Base-by-base conservation (phyloP, 2,113 vertebrate genomes). In the Dasypus novemcinctus region DNA sequence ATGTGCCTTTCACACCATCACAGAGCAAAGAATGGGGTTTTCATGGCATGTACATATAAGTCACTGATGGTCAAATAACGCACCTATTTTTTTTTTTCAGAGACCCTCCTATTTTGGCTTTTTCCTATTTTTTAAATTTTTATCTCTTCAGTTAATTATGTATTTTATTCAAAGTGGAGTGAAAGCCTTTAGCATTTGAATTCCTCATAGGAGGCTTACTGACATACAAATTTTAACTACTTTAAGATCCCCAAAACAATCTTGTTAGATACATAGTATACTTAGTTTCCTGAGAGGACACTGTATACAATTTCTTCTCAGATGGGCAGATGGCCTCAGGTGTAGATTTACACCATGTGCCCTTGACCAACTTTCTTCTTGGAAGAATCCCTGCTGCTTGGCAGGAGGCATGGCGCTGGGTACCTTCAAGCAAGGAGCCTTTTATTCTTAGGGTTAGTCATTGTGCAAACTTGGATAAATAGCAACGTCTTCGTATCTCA, bases 101-200 rank as follows among this genome's bases (percentile, higher is more conserved):
- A 87, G 27, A 33, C 1, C 41, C 25, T 8, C 10, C 20, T 4
- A 54, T 11, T 12, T 6, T 61, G 54, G 18, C 20, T 76, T 61
- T 41, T 66, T 4, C 18, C 11, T 36, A 11, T 52, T 87, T 72
- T 87, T 71, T 41, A 54, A 71, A 87, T 11, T 41, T 74, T 43
- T 20, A 64, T 59, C 82, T 80, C 38, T 43, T 43, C 46, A 36
- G 3, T 91, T 82, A 52, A 20, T 59, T 91, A 52, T 14, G 9
- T n/a, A 6, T 78, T 85, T 96, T 82, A 63, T 54, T 82, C 72
- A 79, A 69, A 57, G 13, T 18, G 13, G 64, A 90, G 61, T 84
- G 76, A 82, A 97, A 94, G 52, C 5, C 12, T 84, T 90, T 86
- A 52, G 36, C 33, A 57, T 87, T 29, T 81, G 43, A 84, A 88